Conservation (phyloP, 1,140 invertebrate species). For the Sycobia sp. region DNA sequence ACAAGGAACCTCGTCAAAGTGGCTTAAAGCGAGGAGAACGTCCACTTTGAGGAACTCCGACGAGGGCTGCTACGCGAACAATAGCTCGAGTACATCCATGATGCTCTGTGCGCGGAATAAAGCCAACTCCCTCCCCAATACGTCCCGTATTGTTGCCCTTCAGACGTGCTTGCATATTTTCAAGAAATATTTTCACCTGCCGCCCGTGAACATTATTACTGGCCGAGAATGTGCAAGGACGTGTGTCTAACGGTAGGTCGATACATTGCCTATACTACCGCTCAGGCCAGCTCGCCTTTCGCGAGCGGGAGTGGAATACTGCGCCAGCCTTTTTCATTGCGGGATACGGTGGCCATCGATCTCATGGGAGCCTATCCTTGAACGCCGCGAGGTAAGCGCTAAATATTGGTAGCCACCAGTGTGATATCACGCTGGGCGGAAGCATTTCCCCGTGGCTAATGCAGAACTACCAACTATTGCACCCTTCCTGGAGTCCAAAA, state of each 20-base stretch:
- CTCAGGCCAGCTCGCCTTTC: background rate
- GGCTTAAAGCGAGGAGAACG: too few species aligned
- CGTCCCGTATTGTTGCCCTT: background rate
- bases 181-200: slow-evolving; percentile 39
- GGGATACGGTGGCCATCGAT: background rate
- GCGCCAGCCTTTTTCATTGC: too few species aligned
- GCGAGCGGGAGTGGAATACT: background rate
- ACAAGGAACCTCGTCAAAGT: too few species aligned
- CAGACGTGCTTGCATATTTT: slow-evolving; percentile 18
- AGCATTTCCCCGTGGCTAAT: slow-evolving; percentile 5
- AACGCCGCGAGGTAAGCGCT: background rate
- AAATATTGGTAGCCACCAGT: slow-evolving; percentile 27
- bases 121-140: background rate
- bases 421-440: slow-evolving; percentile 34
- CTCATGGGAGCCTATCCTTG: slow-evolving; percentile 31
- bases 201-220: slow-evolving; percentile 27
- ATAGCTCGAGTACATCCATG: background rate
- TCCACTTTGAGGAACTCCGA: background rate
- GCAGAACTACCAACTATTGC: background rate
- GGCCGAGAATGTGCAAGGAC: slow-evolving; percentile 18
- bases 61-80: background rate
- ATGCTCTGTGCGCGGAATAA: background rate
- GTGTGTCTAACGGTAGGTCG: background rate
- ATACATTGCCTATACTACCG: background rate
- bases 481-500: slow-evolving; percentile 1